A percentile compares a stretch with the other conserved stretches of the same genome.
phyloP scores from a whole-genome alignment of 2,797 vertebrate species.

The Florisuga fusca region DNA sequence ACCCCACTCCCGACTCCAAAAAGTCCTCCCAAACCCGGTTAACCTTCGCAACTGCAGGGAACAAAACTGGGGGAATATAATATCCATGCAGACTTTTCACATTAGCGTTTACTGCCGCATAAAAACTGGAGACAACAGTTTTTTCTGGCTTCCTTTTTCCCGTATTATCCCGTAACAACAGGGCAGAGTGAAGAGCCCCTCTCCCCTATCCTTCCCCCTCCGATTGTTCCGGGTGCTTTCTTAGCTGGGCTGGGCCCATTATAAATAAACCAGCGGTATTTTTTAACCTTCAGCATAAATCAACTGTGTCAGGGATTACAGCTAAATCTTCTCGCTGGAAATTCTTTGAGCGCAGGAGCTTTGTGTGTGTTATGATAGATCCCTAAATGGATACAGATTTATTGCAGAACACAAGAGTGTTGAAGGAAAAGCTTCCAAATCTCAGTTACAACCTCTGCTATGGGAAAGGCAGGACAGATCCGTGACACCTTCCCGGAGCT shows the following conservation, averaged over 20 bases:
- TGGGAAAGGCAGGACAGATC: conserved; percentile 42
- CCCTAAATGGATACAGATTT: conserved; percentile 71
- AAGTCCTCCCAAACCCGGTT: background rate
- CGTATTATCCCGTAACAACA: background rate
- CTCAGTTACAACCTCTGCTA: conserved; percentile 14
- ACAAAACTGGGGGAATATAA: background rate
- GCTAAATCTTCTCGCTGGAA: conserved; percentile 68
- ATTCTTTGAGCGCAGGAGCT: conserved; percentile 66
- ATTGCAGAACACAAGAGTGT: conserved; percentile 59
- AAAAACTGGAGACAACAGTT: background rate
- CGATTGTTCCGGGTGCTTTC: background rate
- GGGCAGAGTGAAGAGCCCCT: background rate
- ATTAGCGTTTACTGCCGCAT: conserved; percentile 39
- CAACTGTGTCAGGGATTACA: conserved; percentile 71
- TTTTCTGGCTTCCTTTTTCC: background rate
- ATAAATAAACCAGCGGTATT: conserved; percentile 52
- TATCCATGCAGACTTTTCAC: background rate
- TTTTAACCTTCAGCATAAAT: conserved; percentile 63
- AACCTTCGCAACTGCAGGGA: background rate
- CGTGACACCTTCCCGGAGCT: conserved; percentile 40
- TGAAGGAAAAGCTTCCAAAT: conserved; percentile 69
- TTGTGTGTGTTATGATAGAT: conserved; percentile 64
- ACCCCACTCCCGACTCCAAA: background rate
- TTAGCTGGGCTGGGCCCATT: background rate
- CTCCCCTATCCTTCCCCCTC: background rate